Conservation (phyloP, 2,888 invertebrate genomes). For the Tenthredo mesomela region DNA sequence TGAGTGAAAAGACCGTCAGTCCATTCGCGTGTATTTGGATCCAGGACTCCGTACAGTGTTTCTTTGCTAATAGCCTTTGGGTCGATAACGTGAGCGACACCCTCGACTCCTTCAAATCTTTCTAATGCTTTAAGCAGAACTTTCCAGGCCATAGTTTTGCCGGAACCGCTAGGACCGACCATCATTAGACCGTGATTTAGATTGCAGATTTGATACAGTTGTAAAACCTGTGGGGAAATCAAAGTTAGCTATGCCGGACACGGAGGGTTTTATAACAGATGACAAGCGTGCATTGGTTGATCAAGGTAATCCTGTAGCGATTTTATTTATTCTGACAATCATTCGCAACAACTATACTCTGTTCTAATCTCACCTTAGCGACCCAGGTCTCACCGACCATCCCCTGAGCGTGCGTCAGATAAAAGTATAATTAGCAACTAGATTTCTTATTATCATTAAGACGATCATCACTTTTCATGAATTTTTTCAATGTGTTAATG, state of each 20-base stretch:
- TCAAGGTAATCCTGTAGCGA: not conserved
- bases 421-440: constrained; percentile 65
- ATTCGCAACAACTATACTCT: constrained; percentile 5
- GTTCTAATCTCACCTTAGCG: constrained; percentile 88
- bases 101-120: constrained; percentile 94
- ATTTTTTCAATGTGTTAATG: constrained; percentile 37
- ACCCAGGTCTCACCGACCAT: constrained; percentile 90
- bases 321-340: not conserved
- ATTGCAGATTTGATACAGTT: constrained; percentile 99
- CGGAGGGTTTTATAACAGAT: not conserved
- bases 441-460: constrained; percentile 27
- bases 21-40: constrained; percentile 99
- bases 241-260: not conserved
- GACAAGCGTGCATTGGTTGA: constrained; percentile 40
- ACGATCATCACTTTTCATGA: constrained; percentile 19
- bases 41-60: constrained; percentile 97
- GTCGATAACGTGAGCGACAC: constrained; percentile 99
- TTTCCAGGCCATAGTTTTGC: constrained; percentile 97
- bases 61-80: constrained; percentile 99
- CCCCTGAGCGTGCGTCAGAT: constrained; percentile 72
- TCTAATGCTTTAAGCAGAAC: constrained; percentile 97
- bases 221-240: constrained; percentile 89
- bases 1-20: constrained; percentile 99
- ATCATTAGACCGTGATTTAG: constrained; percentile 99
- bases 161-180: constrained; percentile 99